Percentiles rank a stretch among this genome's conserved stretches.
These are phyloP conservation scores for fruit fly (Drosophila melanogaster) DNA, from an alignment of 1,140 invertebrate species.

Conservation along the genomic window DNA sequence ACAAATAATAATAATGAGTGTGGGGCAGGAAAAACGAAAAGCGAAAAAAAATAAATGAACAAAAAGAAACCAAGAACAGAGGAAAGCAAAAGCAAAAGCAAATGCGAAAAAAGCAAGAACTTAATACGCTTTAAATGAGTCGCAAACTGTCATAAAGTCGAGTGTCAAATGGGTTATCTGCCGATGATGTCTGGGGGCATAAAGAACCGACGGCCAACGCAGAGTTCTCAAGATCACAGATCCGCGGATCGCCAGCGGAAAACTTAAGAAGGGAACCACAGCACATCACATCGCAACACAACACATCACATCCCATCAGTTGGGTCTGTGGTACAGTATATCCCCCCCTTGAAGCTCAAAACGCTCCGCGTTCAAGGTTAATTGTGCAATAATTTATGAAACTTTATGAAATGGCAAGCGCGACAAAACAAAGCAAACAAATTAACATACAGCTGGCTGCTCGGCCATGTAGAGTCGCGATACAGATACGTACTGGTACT, in stretches of 20 bases:
- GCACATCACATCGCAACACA: conserved; percentile 1
- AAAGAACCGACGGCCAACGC: conserved; percentile 34
- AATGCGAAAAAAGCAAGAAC: conserved; percentile 38
- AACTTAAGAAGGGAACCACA: conserved; percentile 38
- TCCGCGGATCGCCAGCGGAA: conserved; percentile 12
- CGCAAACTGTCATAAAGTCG: conserved; percentile 46
- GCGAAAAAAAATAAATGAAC: neutral
- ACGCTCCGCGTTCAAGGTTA: conserved; percentile 59
- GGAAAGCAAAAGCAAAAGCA: conserved; percentile 23
- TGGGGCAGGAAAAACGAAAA: neutral
- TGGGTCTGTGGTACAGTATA: neutral
- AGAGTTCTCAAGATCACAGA: conserved; percentile 46
- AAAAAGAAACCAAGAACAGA: neutral
- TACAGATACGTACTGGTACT: neutral
- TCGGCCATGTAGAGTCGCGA: conserved; percentile 22
- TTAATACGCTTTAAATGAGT: conserved; percentile 55
- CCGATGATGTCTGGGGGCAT: conserved; percentile 39
- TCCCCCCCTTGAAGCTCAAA: conserved; percentile 8
- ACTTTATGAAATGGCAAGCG: conserved; percentile 68
- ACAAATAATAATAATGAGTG: conserved; percentile 30
- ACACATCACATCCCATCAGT: neutral
- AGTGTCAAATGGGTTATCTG: conserved; percentile 54
- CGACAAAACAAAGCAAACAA: conserved; percentile 56
- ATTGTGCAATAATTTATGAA: conserved; percentile 78
- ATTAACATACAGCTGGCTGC: conserved; percentile 50